Conservation (phyloP, 2,113 vertebrate species). For the Nanger granti region DNA sequence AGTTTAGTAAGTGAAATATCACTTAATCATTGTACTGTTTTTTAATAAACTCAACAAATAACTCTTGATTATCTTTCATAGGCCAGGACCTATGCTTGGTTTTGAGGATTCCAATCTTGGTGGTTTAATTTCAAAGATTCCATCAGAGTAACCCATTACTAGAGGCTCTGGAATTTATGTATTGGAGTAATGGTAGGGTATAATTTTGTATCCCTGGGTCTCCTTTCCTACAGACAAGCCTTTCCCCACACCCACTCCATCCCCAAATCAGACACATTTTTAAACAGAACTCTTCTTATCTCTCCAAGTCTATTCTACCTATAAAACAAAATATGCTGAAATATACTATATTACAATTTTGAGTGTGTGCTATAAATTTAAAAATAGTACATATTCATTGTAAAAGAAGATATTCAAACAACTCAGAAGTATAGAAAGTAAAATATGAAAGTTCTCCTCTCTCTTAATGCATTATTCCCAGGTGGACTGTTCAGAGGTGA, state of each 20-base stretch:
- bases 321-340: background rate
- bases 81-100: background rate
- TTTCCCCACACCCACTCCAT: background rate
- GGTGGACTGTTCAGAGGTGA: background rate
- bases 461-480: background rate
- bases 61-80: background rate
- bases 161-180: background rate
- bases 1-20: background rate
- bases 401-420: constrained; percentile 20
- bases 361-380: background rate
- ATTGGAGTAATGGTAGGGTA: background rate
- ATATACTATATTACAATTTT: background rate
- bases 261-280: background rate
- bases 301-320: background rate
- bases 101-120: background rate
- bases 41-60: constrained; percentile 25
- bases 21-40: background rate
- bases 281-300: background rate
- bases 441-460: background rate
- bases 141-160: background rate
- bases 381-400: background rate
- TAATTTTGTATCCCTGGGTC: background rate
- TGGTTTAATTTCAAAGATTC: background rate
- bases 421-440: constrained; percentile 17
- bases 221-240: background rate